Evolutionary conservation across 2,797 vertebrate genomes (phyloP), one percentile per base, ranked within the genome.

Genomic region (Eptatretus atami): DNA sequence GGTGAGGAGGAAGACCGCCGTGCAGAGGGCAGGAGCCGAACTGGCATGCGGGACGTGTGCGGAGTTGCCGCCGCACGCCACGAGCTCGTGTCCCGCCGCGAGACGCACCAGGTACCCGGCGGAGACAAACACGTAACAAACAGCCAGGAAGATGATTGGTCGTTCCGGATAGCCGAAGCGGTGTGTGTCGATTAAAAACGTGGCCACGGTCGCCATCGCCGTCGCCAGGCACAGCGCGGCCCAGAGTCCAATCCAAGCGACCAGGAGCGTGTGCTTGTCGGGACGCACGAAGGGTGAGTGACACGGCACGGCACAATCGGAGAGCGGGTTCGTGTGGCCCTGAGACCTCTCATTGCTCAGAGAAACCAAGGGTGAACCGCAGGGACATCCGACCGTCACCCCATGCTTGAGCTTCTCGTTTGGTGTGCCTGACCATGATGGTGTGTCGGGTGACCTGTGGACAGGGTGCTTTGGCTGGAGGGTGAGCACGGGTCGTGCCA

Each of bases 151-250:
- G 75, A 96, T 86, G 76, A 96, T 92, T 65, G 90, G 88, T 11
- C 86, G 79, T 72, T 96, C 88, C 0, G 90, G 90, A 72, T 96
- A 95, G 72, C 82, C 77, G 74, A 96, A 96, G 66, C 90, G 80
- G 63, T 87, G 82, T 83, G 84, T 87, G 76, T 96, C 90, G 0
- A 96, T 90, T 64, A 95, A 80, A 72, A 96, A 96, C 24, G 90
- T 96, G 66, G 84, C 81, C 10, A 96, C 83, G 0, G 88, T 95
- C 71, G 84, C 82, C 53, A 82, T 73, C 9, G 87, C 95, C 74
- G 86, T 90, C 63, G 87, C 68, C 67, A 94, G 95, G 70, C 90
- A 95, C 66, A 95, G 73, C 65, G 87, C 79, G 0, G 88, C 86
- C 90, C 90, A 95, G 57, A 96, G 75, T 25, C 86, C 86, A 0